Evolutionary conservation across 2,888 invertebrate genomes (phyloP).

Genomic region (Microplitis deprimator): DNA sequence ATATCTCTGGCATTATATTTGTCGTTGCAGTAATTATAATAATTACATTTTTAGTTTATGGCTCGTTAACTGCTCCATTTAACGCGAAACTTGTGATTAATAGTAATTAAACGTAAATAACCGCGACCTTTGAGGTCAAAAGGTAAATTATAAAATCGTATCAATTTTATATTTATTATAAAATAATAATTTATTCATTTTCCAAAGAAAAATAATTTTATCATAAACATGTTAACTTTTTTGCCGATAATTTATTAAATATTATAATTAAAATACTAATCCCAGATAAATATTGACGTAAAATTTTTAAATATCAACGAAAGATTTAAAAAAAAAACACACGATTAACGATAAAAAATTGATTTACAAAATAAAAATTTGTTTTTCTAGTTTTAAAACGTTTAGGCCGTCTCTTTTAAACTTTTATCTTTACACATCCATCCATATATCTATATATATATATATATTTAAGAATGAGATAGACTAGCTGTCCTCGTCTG

Average conservation of each 20-base stretch:
- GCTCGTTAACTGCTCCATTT: slow-evolving; percentile 48
- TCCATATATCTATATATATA: neutral
- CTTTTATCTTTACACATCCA: neutral
- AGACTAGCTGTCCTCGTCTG: neutral
- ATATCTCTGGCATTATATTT: slow-evolving; percentile 43
- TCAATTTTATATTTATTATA: neutral
- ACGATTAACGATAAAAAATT: neutral
- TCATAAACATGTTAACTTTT: neutral
- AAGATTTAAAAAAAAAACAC: neutral
- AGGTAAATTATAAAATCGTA: neutral
- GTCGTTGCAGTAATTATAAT: slow-evolving; percentile 51
- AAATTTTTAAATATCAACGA: neutral
- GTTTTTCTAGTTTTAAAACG: slow-evolving; percentile 1
- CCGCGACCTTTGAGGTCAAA: neutral
- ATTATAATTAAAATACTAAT: neutral
- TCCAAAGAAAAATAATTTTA: neutral
- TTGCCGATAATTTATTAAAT: neutral
- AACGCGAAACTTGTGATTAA: slow-evolving; percentile 32
- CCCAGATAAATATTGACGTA: neutral
- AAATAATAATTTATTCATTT: neutral
- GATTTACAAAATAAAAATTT: neutral
- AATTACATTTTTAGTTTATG: slow-evolving; percentile 41
- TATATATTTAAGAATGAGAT: neutral
- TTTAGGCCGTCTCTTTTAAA: neutral
- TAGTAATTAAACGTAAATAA: slow-evolving; percentile 11